phyloP scores from a whole-genome alignment of 2,888 invertebrate genomes.

The Gandaritis pyraliata region DNA sequence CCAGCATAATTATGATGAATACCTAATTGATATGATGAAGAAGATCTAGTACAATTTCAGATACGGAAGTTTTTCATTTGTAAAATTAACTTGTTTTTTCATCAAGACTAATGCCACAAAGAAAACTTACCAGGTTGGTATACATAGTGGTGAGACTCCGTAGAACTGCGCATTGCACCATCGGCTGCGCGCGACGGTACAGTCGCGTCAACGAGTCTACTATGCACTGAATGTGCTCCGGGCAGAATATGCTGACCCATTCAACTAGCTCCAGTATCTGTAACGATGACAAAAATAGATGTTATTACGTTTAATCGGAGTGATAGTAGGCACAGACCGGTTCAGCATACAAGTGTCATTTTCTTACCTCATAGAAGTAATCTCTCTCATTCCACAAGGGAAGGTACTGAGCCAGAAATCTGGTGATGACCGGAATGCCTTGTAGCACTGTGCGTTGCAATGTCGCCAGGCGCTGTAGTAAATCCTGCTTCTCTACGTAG shows the following conservation, averaged over 20 bases:
- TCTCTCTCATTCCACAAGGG: slow-evolving; percentile 76
- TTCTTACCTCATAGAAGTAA: slow-evolving; percentile 68
- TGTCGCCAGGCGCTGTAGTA: slow-evolving; percentile 59
- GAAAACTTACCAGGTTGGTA: slow-evolving; percentile 66
- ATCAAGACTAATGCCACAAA: too few species aligned
- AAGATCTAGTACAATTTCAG: too few species aligned
- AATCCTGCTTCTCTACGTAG: slow-evolving; percentile 65
- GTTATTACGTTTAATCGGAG: too few species aligned
- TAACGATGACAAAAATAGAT: slow-evolving; percentile 2
- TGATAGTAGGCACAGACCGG: too few species aligned
- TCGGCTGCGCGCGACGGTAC: slow-evolving; percentile 62
- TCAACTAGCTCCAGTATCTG: slow-evolving; percentile 71
- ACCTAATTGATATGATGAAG: too few species aligned
- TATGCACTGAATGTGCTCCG: slow-evolving; percentile 58
- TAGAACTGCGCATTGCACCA: slow-evolving; percentile 69
- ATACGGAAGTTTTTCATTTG: too few species aligned
- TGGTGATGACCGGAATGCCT: slow-evolving; percentile 71
- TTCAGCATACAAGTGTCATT: background rate
- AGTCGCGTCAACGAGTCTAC: slow-evolving; percentile 55
- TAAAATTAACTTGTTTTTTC: too few species aligned
- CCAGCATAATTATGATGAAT: too few species aligned
- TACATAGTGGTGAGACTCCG: slow-evolving; percentile 67
- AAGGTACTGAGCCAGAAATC: slow-evolving; percentile 71
- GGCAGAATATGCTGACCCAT: slow-evolving; percentile 67
- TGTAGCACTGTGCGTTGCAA: slow-evolving; percentile 70